Percentiles rank a stretch among this genome's conserved stretches.
phyloP scores from a whole-genome alignment of 2,113 vertebrate species.

The Nycticorax nycticorax region DNA sequence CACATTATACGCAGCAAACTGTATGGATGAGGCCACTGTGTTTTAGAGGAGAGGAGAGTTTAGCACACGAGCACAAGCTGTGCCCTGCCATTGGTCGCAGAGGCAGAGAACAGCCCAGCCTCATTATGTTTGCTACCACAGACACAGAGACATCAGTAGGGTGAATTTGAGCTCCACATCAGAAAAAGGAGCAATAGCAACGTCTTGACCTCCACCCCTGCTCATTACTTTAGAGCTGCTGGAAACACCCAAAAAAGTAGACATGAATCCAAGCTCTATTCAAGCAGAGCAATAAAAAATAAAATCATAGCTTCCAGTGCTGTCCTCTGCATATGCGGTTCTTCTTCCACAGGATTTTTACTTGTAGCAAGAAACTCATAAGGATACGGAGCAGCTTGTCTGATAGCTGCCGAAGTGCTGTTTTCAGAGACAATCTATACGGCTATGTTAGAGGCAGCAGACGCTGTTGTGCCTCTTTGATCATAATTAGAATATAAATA shows the following conservation, averaged over 20 bases:
- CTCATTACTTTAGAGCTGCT: background rate
- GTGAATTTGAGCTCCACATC: background rate
- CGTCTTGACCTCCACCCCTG: background rate
- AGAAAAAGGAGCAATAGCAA: background rate
- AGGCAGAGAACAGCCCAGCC: background rate
- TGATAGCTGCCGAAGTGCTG: background rate
- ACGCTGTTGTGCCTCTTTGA: background rate
- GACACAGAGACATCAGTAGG: background rate
- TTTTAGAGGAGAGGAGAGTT: background rate
- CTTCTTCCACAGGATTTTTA: background rate
- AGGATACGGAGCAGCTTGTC: background rate
- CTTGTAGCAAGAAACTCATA: background rate
- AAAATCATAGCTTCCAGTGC: background rate
- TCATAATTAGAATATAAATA: slow-evolving; percentile 35
- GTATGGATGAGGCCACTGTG: background rate
- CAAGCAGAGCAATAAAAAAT: background rate
- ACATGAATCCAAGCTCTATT: background rate
- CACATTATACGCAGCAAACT: background rate
- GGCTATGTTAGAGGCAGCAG: background rate
- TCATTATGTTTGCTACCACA: background rate
- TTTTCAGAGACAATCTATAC: background rate
- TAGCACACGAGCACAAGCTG: background rate
- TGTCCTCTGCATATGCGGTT: background rate
- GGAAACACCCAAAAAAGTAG: background rate
- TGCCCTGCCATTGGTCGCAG: background rate